Percentiles rank a stretch among this genome's conserved stretches.
Evolutionary conservation across 1,140 invertebrate genomes (phyloP).

Genomic region (Chrysomallon squamiferum): DNA sequence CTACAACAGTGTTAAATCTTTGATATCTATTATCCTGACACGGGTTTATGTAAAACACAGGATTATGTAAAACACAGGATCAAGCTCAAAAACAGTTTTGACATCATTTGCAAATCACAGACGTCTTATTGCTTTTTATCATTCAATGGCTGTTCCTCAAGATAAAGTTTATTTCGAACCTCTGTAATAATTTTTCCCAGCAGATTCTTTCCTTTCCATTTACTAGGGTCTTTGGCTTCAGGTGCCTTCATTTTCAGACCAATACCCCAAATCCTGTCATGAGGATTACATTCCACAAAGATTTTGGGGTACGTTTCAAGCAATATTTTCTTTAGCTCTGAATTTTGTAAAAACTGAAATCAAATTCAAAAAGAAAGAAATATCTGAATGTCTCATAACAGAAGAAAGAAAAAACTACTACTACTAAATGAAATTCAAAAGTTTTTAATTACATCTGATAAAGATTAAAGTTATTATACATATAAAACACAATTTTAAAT

Average conservation of each 20-base stretch:
- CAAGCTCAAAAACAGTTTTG: neutral
- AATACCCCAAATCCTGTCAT: constrained; percentile 48
- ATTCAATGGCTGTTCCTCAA: neutral
- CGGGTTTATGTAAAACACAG: neutral
- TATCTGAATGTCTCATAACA: neutral
- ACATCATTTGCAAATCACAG: neutral
- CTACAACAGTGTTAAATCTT: neutral
- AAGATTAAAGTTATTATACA: neutral
- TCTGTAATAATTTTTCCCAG: constrained; percentile 45
- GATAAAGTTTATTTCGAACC: constrained; percentile 31
- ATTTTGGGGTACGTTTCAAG: constrained; percentile 44
- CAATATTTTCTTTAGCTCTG: constrained; percentile 32
- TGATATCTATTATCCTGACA: neutral
- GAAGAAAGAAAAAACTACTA: neutral
- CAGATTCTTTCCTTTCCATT: constrained; percentile 46
- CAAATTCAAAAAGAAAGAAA: too few relatives aligned
- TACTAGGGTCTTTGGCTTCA: constrained; percentile 20
- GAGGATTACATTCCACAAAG: constrained; percentile 56
- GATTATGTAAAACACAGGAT: too few relatives aligned
- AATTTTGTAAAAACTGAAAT: constrained; percentile 55
- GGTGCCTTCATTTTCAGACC: constrained; percentile 33
- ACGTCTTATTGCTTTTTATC: neutral
- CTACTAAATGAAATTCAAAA: neutral
- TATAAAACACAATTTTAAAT: neutral
- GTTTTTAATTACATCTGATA: neutral